phyloP scores from a whole-genome alignment of 2,888 invertebrate genomes.

The Cistogaster globosa region DNA sequence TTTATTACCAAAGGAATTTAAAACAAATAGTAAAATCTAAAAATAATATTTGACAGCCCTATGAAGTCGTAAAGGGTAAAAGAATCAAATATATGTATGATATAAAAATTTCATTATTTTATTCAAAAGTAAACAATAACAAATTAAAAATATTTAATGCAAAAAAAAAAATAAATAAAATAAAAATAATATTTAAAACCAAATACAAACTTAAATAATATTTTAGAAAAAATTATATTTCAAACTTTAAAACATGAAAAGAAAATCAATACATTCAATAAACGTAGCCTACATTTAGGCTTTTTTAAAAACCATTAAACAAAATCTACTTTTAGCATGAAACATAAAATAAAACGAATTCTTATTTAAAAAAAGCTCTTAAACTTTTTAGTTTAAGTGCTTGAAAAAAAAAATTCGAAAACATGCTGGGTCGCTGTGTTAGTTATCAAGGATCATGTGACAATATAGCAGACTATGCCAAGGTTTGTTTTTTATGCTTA shows the following conservation, averaged over 20 bases:
- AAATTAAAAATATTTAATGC: too few relatives aligned
- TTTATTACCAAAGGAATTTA: too few relatives aligned
- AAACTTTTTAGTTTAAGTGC: constrained; percentile 13
- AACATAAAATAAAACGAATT: constrained; percentile 3
- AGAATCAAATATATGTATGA: too few relatives aligned
- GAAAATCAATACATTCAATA: background rate
- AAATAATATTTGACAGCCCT: too few relatives aligned
- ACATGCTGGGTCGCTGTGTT: constrained; percentile 82
- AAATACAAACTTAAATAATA: background rate
- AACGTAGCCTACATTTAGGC: constrained; percentile 42
- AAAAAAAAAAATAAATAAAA: too few relatives aligned
- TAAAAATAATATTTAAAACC: too few relatives aligned
- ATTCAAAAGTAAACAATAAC: too few relatives aligned
- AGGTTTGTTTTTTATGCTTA: constrained; percentile 84
- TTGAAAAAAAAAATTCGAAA: constrained; percentile 41
- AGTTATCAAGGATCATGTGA: constrained; percentile 89
- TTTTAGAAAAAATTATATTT: background rate
- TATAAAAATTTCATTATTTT: too few relatives aligned
- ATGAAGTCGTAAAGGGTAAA: too few relatives aligned
- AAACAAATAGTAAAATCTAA: too few relatives aligned
- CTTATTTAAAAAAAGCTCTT: background rate
- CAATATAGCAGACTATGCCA: constrained; percentile 88
- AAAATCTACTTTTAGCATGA: constrained; percentile 22
- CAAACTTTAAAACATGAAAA: background rate
- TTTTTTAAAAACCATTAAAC: background rate